Base-by-base conservation (phyloP, 2,888 invertebrate genomes). In the Hemicrepidius hirtus region DNA sequence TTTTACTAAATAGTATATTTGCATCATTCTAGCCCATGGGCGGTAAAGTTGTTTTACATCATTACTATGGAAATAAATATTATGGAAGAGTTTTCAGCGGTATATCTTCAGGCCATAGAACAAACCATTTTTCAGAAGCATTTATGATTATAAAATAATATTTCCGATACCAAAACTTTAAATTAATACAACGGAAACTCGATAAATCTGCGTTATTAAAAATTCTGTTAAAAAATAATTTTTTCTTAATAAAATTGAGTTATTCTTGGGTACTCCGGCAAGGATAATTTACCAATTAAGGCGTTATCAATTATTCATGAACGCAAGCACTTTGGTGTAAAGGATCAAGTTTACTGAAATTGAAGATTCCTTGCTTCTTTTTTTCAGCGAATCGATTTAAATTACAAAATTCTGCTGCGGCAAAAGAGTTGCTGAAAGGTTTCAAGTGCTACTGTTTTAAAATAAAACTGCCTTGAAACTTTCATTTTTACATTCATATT, bases 301-400 rank as follows among this genome's bases (percentile, higher is more conserved):
- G 37, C 37, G 37, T 20, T 37, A 57, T 57, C 57, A 57, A 57
- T 57, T 57, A 57, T 57, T 57, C 57, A 57, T 57, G 57, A 57
- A 12, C 35, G 57, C 37, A 37, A 32, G 57, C 57, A 37, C 57
- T 37, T 50, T 53, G 53, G 53, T 53, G 53, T 53, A 53, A 53
- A 53, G 53, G n/a, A 53, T 53, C 24, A 53, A 53, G 53, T 53
- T 53, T 16, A 53, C 53, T 28, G 53, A n/a, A 32, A 46, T 13
- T 32, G 28, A 21, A 20, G 21, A 21, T 9, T 20, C 21, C 13
- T 32, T 53, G 24, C 28, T 32, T 53, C 53, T 32, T 53, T 24
- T 53, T n/a, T 6, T 1, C 12, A 10, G 3, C 12, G 12, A n/a
- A 28, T 53, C 53, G 53, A 53, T 28, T n/a, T 32, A 53, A 53